Evolutionary conservation across 2,888 invertebrate species (phyloP).

Genomic region (Harmothoe impar): DNA sequence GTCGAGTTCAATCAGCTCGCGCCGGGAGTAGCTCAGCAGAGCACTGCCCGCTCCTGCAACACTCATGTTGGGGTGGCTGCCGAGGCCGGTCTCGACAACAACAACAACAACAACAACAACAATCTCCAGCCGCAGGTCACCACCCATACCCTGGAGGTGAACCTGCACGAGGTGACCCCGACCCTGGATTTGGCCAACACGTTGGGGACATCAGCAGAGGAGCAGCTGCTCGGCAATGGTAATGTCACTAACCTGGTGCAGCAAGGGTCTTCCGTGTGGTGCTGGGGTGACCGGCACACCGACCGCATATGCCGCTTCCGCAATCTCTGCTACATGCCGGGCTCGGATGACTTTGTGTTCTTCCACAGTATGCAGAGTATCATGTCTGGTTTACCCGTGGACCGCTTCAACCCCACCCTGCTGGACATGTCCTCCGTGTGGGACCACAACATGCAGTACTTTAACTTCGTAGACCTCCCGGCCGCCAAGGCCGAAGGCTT

Average conservation of each 20-base stretch:
- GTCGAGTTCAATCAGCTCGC: constrained; percentile 58
- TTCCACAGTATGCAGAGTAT: constrained; percentile 77
- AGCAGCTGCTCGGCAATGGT: constrained; percentile 11
- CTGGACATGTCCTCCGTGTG: constrained; percentile 82
- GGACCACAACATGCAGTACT: constrained; percentile 81
- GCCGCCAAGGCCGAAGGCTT: constrained; percentile 73
- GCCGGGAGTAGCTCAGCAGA: constrained; percentile 8
- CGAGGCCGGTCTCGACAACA: constrained; percentile 6
- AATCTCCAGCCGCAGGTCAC: constrained; percentile 32
- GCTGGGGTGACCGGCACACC: constrained; percentile 73
- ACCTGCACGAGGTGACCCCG: constrained; percentile 42
- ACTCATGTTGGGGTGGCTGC: constrained; percentile 36
- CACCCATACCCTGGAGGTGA: constrained; percentile 57
- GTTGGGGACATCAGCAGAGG: constrained; percentile 11
- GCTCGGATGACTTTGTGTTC: constrained; percentile 82
- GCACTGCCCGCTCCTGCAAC: background rate
- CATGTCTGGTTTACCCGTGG: constrained; percentile 76
- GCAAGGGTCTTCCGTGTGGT: constrained; percentile 74
- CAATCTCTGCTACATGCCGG: constrained; percentile 83
- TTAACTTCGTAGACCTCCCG: constrained; percentile 80
- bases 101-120: constrained; percentile 5
- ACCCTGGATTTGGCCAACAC: constrained; percentile 43
- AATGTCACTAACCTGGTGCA: constrained; percentile 35
- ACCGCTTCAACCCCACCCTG: constrained; percentile 76
- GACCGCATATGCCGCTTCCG: constrained; percentile 81